These are phyloP conservation scores for Crotalus horridus DNA, from an alignment of 2,113 vertebrate species.

Conservation along the genomic window DNA sequence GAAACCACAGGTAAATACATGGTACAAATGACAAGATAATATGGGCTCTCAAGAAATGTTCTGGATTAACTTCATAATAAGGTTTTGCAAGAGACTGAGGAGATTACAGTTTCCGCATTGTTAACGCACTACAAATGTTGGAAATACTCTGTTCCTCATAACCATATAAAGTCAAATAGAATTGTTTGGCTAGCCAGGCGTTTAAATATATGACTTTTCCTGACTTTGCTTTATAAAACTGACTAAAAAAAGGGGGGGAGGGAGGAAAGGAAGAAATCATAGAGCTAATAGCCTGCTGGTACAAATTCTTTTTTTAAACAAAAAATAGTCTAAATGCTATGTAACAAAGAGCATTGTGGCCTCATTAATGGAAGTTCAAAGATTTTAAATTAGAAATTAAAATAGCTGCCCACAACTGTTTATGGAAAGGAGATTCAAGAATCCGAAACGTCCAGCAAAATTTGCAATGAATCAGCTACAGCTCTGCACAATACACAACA, in stretches of 20 bases:
- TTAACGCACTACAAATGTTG: slow-evolving; percentile 26
- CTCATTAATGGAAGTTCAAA: background rate
- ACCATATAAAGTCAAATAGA: background rate
- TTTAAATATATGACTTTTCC: slow-evolving; percentile 4
- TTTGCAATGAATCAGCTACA: background rate
- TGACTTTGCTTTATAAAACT: background rate
- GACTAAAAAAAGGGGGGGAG: background rate
- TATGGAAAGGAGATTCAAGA: background rate
- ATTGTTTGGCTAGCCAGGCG: background rate
- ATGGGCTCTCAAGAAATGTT: slow-evolving; percentile 49
- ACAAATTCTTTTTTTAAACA: background rate
- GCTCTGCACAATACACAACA: background rate
- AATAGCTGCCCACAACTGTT: background rate
- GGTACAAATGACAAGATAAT: slow-evolving; percentile 45
- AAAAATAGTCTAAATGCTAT: background rate
- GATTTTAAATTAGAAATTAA: background rate
- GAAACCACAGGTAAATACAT: slow-evolving; percentile 59
- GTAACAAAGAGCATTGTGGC: background rate
- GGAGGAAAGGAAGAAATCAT: background rate
- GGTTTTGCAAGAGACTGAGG: slow-evolving; percentile 35
- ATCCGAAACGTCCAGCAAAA: background rate
- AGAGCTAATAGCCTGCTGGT: background rate
- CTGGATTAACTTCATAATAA: slow-evolving; percentile 62
- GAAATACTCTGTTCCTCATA: slow-evolving; percentile 33
- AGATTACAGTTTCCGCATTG: slow-evolving; percentile 42